These are phyloP conservation scores for Tragelaphus imberbis DNA, from an alignment of 2,113 vertebrate genomes.

Conservation along the genomic window DNA sequence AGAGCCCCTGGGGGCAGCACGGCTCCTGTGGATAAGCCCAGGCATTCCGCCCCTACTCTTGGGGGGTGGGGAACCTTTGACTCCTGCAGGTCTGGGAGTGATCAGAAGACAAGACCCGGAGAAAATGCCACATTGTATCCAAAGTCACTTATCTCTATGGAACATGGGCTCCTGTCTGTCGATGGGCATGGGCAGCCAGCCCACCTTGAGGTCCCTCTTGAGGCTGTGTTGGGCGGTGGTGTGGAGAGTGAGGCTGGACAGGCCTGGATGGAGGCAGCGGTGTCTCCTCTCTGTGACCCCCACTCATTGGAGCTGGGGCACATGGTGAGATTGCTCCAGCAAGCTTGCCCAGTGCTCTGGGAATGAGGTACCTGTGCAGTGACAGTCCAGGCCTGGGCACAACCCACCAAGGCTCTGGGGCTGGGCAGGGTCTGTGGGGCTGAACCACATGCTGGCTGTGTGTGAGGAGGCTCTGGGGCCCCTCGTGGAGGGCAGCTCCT, in stretches of 20 bases:
- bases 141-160: not conserved
- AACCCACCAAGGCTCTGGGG: fast-evolving
- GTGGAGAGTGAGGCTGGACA: too few relatives aligned
- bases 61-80: not conserved
- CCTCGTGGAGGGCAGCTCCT: fast-evolving
- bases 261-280: not conserved
- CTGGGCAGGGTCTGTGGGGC: not conserved
- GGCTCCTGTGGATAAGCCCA: not conserved
- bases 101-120: not conserved
- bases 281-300: not conserved
- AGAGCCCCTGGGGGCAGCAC: not conserved
- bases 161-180: too few relatives aligned
- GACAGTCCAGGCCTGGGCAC: not conserved
- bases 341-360: not conserved
- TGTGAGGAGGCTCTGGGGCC: not conserved
- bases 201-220: not conserved
- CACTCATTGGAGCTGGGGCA: not conserved
- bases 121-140: not conserved
- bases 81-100: not conserved
- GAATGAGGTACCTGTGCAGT: fast-evolving
- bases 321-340: fast-evolving
- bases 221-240: fast-evolving
- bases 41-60: not conserved
- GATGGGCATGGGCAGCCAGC: not conserved
- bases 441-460: fast-evolving